phyloP scores from a whole-genome alignment of 2,888 invertebrate genomes.

The Bellardia bayeri region DNA sequence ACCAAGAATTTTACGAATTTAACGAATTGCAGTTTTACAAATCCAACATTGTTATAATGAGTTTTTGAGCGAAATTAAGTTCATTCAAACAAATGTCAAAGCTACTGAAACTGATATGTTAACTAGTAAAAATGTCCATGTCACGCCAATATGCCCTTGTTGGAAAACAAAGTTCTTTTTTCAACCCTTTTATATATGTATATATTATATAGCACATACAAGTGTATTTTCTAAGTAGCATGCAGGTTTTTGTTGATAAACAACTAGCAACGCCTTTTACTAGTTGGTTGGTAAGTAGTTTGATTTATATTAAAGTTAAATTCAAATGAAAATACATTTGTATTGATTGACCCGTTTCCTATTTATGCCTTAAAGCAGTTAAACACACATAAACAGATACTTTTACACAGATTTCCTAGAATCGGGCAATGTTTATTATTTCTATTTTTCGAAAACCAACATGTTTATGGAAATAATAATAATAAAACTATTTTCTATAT shows the following conservation, averaged over 20 bases:
- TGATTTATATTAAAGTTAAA: slow-evolving; percentile 47
- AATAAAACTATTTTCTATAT: slow-evolving; percentile 30
- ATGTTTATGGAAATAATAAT: slow-evolving; percentile 31
- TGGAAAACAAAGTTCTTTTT: too few species aligned
- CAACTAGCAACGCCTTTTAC: slow-evolving; percentile 42
- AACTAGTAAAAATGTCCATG: too few species aligned
- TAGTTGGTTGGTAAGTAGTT: slow-evolving; percentile 11
- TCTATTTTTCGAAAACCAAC: background rate
- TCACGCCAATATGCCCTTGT: too few species aligned
- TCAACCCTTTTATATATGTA: too few species aligned
- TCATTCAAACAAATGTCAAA: too few species aligned
- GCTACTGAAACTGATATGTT: too few species aligned
- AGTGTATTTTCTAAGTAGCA: background rate
- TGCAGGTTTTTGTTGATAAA: slow-evolving; percentile 32
- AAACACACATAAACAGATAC: background rate
- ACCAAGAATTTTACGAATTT: too few species aligned
- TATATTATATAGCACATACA: background rate
- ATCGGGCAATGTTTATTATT: background rate
- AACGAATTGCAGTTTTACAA: too few species aligned
- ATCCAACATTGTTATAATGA: too few species aligned
- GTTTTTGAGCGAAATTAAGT: too few species aligned
- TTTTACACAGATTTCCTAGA: background rate
- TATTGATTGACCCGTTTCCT: slow-evolving; percentile 60
- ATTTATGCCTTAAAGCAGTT: slow-evolving; percentile 29
- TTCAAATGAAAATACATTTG: slow-evolving; percentile 51